Conservation (phyloP, 2,113 vertebrate species). For the Nettapus auritus region DNA sequence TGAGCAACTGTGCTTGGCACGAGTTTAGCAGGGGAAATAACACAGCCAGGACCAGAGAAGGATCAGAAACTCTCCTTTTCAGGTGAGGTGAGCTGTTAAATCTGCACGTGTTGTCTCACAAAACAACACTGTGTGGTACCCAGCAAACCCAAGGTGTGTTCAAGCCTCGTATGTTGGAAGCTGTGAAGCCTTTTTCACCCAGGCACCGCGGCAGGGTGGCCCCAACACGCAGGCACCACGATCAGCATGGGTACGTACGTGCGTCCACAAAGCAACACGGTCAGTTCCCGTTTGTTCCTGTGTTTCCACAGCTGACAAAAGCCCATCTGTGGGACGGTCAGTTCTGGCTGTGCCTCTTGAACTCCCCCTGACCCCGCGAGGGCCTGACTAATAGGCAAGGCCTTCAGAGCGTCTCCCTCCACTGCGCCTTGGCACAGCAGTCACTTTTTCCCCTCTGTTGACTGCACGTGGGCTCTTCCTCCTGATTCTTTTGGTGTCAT, state of each 20-base stretch:
- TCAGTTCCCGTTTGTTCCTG: background rate
- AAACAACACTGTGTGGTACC: background rate
- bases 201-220: background rate
- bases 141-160: background rate
- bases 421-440: background rate
- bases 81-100: background rate
- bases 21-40: background rate
- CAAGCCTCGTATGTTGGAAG: fast-evolving
- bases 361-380: background rate
- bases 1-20: background rate
- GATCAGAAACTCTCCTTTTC: background rate
- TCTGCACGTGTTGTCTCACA: background rate
- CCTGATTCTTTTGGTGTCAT: background rate
- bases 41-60: background rate
- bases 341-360: background rate
- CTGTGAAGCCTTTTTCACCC: background rate
- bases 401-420: background rate
- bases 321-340: background rate
- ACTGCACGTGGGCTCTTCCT: background rate
- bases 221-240: background rate
- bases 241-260: fast-evolving
- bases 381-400: background rate
- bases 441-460: background rate
- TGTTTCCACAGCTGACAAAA: background rate
- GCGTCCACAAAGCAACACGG: background rate